phyloP scores from a whole-genome alignment of 2,888 invertebrate species.

The Drosophila yooni region DNA sequence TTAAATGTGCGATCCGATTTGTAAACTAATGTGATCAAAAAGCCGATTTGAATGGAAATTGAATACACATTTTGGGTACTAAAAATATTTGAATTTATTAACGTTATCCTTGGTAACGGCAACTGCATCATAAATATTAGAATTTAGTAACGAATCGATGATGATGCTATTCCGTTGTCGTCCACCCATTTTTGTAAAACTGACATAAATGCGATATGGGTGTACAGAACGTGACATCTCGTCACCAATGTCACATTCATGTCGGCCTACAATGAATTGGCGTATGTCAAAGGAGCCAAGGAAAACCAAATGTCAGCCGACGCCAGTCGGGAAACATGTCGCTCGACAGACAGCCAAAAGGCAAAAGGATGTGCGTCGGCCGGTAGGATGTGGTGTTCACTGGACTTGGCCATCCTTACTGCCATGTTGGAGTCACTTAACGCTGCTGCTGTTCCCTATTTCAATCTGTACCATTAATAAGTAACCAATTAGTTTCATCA shows the following conservation, averaged over 20 bases:
- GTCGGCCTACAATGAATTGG: background rate
- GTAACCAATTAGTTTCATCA: slow-evolving; percentile 19
- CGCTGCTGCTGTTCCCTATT: background rate
- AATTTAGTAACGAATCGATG: background rate
- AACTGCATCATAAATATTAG: background rate
- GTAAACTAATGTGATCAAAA: background rate
- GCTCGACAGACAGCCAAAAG: background rate
- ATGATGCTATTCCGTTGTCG: background rate
- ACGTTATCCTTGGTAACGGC: background rate
- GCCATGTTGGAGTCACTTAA: slow-evolving; percentile 6
- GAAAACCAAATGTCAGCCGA: background rate
- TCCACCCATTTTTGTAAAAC: background rate
- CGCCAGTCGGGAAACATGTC: slow-evolving; percentile 1
- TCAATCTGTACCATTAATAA: slow-evolving; percentile 4
- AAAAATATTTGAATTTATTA: background rate
- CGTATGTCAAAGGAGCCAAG: background rate
- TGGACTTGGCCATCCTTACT: background rate
- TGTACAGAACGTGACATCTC: background rate
- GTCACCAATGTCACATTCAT: background rate
- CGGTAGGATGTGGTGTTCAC: background rate
- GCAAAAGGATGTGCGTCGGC: background rate
- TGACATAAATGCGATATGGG: background rate
- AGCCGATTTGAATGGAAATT: background rate
- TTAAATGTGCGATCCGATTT: background rate
- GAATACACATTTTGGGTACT: background rate